Conservation (phyloP, 2,797 vertebrate species). For the Balearica regulorum region DNA sequence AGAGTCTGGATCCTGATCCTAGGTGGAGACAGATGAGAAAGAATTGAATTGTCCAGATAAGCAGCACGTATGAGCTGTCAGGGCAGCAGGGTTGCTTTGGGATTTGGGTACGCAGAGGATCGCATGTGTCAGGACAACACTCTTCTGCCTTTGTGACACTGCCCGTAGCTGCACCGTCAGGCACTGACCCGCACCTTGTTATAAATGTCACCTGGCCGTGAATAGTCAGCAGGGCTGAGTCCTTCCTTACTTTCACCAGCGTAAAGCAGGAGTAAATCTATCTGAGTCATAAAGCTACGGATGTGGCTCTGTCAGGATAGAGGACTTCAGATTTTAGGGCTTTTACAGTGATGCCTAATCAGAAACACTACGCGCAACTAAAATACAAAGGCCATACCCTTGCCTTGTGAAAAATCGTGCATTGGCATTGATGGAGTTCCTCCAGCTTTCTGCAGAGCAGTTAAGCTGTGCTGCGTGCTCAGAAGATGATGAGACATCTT, state of each 20-base stretch:
- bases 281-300: neutral
- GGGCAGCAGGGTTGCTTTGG: neutral
- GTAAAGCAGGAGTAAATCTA: neutral
- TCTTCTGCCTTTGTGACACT: neutral
- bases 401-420: too few species aligned
- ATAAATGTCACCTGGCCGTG: accelerated
- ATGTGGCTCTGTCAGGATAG: neutral
- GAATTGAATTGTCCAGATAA: neutral
- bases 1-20: neutral
- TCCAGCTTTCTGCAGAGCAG: neutral
- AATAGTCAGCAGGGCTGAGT: neutral
- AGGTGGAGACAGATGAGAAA: neutral
- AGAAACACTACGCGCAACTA: accelerated
- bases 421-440: accelerated
- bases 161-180: accelerated
- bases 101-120: neutral
- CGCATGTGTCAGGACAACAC: accelerated
- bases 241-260: neutral
- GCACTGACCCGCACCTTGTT: neutral
- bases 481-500: accelerated
- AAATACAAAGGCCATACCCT: neutral
- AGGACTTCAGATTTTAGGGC: too few species aligned
- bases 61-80: accelerated
- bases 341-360: neutral
- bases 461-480: neutral